Base-by-base conservation (phyloP, 2,113 vertebrate species). In the Daubentonia madagascariensis region DNA sequence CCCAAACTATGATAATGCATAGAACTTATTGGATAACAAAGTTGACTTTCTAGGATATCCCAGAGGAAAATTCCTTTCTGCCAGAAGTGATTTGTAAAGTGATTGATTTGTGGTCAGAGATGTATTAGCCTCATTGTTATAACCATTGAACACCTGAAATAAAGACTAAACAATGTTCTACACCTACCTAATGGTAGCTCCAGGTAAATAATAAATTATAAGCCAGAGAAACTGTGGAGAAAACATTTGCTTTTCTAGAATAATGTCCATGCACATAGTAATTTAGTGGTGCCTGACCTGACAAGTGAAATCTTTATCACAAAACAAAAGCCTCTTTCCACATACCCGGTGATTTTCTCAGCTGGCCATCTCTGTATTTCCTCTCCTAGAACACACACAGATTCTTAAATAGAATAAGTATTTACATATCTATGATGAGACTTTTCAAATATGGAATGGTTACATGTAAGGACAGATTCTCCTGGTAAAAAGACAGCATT, bases 81-180 rank as follows among this genome's bases (percentile, higher is more conserved):
- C 75, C 20, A 79, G 75, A 96, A 96, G 4, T 37, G 5, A 68
- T 67, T 93, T 91, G 9, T 73, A 52, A 93, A 96, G 30, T 75
- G 52, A 96, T 75, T 79, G 28, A 72, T 57, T 94, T 93, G 40
- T 94, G 63, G 86, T 85, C 78, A 96, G 54, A 91, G 11, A 91
- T 65, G 68, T 75, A 85, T 78, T 85, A 93, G 63, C 30, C 35
- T 16, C 18, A 63, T 59, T 40, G n/a, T 37, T 83, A 75, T 89
- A 70, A 35, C 1, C 18, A 93, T 30, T 54, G 8, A 57, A 37
- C 45, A 83, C 9, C 37, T 76, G 30, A 81, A 97, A 91, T 78
- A 86, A 96, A 92, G 5, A 63, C 79, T 96, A 89, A 73, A 70
- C 14, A 73, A 52, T 81, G 16, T 1, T 7, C 23, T 79, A 22